These are phyloP conservation scores for Gyps fulvus DNA, from an alignment of 2,113 vertebrate species.

Conservation along the genomic window DNA sequence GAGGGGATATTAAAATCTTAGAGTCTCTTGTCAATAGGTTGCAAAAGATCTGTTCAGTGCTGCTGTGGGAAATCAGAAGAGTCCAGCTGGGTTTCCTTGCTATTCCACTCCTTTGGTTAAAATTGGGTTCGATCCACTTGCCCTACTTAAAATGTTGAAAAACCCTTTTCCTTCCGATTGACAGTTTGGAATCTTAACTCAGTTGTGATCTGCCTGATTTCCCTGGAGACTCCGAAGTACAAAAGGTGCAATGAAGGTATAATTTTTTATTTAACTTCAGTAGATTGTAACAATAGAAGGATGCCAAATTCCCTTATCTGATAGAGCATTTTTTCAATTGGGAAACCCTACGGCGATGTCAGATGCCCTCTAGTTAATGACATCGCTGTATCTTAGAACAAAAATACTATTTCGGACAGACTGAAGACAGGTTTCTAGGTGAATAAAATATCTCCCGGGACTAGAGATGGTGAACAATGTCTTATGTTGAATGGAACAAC, in stretches of 20 bases:
- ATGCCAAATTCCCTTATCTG: neutral
- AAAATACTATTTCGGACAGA: conserved; percentile 10
- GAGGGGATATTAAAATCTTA: conserved; percentile 39
- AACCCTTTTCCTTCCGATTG: neutral
- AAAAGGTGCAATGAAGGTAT: neutral
- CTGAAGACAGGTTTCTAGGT: conserved; percentile 1
- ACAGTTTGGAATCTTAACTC: neutral
- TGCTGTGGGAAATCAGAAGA: neutral
- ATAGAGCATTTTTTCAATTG: neutral
- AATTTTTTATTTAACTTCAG: conserved; percentile 10
- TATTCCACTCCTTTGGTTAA: neutral
- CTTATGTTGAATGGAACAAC: neutral
- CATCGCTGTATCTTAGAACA: conserved; percentile 10
- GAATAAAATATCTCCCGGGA: conserved; percentile 22
- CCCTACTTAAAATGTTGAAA: neutral
- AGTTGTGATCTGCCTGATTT: neutral
- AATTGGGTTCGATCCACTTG: neutral
- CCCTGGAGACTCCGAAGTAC: neutral
- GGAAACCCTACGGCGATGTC: conserved; percentile 8
- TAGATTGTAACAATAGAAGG: neutral
- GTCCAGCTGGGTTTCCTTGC: neutral
- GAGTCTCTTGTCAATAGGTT: neutral
- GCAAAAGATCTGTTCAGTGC: neutral
- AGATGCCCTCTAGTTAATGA: conserved; percentile 38
- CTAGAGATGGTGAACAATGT: neutral